Conservation (phyloP, 2,797 vertebrate genomes). For the Sebastes hubbsi region DNA sequence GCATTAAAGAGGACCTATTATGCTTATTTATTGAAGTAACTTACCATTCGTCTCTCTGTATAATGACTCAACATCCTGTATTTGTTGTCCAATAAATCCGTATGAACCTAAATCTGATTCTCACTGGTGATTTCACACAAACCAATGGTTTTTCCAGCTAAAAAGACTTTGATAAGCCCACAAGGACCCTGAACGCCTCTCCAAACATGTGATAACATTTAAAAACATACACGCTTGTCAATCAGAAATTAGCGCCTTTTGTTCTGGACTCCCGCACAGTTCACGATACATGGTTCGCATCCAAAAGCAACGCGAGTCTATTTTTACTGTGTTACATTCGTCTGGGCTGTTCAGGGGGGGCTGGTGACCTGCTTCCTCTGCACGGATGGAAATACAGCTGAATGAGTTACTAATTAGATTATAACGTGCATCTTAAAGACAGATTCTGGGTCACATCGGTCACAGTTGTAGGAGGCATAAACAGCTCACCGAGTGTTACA, state of each 20-base stretch:
- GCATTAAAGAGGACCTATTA: too few species aligned
- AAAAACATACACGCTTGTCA: background rate
- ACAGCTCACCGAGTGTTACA: background rate
- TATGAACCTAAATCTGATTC: background rate
- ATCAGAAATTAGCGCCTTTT: slow-evolving; percentile 6
- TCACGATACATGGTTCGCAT: background rate
- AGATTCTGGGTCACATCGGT: slow-evolving; percentile 61
- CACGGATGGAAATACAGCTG: slow-evolving; percentile 32
- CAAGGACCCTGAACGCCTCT: background rate
- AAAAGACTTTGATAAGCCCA: background rate
- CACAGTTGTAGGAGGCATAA: slow-evolving; percentile 33
- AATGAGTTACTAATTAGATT: slow-evolving; percentile 52
- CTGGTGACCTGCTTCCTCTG: slow-evolving; percentile 54
- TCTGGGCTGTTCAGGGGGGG: slow-evolving; percentile 8
- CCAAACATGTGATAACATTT: background rate
- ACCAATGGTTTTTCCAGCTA: background rate
- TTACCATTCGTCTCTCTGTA: background rate
- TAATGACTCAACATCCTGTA: background rate
- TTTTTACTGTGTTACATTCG: slow-evolving; percentile 5
- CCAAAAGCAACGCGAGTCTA: background rate
- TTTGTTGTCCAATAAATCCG: background rate
- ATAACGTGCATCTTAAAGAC: slow-evolving; percentile 31
- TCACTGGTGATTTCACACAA: background rate
- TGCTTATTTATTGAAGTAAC: background rate
- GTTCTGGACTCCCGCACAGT: background rate